These are phyloP conservation scores for Cyclopterus lumpus DNA, from an alignment of 2,797 vertebrate species.

Conservation along the genomic window DNA sequence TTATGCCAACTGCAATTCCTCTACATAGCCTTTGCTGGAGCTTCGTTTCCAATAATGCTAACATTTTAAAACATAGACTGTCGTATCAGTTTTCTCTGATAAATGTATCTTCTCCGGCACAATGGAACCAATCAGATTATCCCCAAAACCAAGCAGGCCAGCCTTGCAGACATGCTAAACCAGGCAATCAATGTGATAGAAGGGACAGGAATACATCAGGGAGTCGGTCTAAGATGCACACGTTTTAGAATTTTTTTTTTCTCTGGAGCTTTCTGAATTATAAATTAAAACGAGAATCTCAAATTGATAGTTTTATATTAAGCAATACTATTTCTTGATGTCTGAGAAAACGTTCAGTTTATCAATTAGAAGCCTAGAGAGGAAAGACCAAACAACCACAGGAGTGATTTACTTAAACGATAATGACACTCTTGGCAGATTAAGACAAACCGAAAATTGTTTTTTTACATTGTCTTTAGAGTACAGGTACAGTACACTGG, in stretches of 20 bases:
- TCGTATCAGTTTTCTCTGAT: conserved; percentile 46
- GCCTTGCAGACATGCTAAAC: conserved; percentile 44
- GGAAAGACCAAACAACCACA: conserved; percentile 37
- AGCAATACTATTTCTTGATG: conserved; percentile 8
- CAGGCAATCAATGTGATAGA: conserved; percentile 61
- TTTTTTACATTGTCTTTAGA: conserved; percentile 18
- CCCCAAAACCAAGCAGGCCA: conserved; percentile 31
- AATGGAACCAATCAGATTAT: conserved; percentile 64
- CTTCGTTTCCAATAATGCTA: background rate
- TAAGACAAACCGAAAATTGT: conserved; percentile 39
- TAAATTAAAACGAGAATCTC: conserved; percentile 22
- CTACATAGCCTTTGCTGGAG: background rate
- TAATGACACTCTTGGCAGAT: conserved; percentile 51
- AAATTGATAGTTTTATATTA: conserved; percentile 37
- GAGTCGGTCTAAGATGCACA: conserved; percentile 32
- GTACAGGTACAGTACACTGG: background rate
- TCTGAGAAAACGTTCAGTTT: conserved; percentile 40
- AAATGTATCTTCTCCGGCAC: conserved; percentile 59
- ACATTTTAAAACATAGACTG: conserved; percentile 32
- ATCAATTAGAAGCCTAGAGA: conserved; percentile 41
- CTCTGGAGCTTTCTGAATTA: conserved; percentile 22
- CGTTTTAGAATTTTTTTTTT: conserved; percentile 22
- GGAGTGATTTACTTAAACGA: conserved; percentile 41
- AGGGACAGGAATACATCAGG: conserved; percentile 51
- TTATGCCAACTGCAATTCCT: conserved; percentile 25